Conservation (phyloP, 2,888 invertebrate genomes). For the Choreutis nemorana region DNA sequence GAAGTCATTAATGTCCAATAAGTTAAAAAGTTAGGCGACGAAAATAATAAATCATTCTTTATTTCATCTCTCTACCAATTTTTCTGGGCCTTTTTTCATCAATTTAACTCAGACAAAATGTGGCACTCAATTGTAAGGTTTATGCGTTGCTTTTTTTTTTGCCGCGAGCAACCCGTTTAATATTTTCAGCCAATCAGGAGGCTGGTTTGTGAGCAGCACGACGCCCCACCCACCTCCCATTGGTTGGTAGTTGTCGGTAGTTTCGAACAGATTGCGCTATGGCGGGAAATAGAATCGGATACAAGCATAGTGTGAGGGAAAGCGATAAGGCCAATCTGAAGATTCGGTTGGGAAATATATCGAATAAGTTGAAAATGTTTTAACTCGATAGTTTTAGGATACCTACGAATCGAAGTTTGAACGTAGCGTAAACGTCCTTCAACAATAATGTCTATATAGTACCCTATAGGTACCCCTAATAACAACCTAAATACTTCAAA, state of each 20-base stretch:
- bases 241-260: constrained; percentile 36
- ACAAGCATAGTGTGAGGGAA: too few relatives aligned
- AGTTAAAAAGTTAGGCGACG: constrained; percentile 59
- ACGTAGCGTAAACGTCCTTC: too few relatives aligned
- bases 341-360: constrained; percentile 14
- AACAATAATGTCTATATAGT: too few relatives aligned
- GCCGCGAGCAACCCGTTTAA: constrained; percentile 54
- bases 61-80: constrained; percentile 56
- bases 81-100: constrained; percentile 58
- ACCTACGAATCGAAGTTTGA: too few relatives aligned
- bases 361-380: not conserved
- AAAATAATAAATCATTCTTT: constrained; percentile 62
- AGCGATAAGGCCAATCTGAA: too few relatives aligned
- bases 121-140: constrained; percentile 61
- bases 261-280: constrained; percentile 53
- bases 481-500: too few relatives aligned
- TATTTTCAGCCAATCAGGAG: constrained; percentile 47
- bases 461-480: too few relatives aligned
- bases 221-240: constrained; percentile 46
- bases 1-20: constrained; percentile 63
- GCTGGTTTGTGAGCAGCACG: constrained; percentile 27
- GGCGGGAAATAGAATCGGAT: constrained; percentile 57
- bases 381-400: too few relatives aligned
- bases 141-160: constrained; percentile 40
- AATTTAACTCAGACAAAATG: constrained; percentile 61